phyloP scores from a whole-genome alignment of 2,113 vertebrate genomes.

The Podarcis cretensis region DNA sequence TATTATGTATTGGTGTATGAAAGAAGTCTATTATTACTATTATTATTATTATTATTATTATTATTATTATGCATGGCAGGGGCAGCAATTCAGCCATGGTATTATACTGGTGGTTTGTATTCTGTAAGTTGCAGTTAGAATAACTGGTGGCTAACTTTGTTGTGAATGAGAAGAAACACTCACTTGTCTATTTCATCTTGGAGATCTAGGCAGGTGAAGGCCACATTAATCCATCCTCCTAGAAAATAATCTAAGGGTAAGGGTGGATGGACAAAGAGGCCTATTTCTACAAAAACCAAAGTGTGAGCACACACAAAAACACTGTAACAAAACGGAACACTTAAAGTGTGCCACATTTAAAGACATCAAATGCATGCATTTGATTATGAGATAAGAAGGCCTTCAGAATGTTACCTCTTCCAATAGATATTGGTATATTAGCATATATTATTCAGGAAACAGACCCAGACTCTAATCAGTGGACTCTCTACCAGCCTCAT shows the following conservation, averaged over 20 bases:
- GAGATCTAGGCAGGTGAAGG: not conserved
- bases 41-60: too few relatives aligned
- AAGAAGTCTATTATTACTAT: not conserved
- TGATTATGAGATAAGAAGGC: not conserved
- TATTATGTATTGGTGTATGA: conserved; percentile 14
- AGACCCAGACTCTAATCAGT: not conserved
- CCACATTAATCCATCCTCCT: not conserved
- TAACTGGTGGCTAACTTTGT: not conserved
- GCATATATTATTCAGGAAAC: not conserved
- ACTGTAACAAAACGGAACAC: not conserved
- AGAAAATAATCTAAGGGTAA: not conserved
- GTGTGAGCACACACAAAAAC: not conserved
- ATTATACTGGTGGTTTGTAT: not conserved
- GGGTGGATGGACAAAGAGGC: not conserved
- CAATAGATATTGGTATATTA: not conserved
- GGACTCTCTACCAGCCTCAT: not conserved
- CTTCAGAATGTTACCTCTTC: not conserved
- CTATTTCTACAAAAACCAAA: not conserved
- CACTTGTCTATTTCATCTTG: not conserved
- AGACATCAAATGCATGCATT: not conserved
- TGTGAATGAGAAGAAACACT: not conserved
- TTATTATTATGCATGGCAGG: not conserved
- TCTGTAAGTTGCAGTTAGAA: not conserved
- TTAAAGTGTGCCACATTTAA: not conserved
- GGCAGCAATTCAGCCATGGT: not conserved